Percentiles rank a stretch among this genome's conserved stretches.
phyloP scores from a whole-genome alignment of 2,888 invertebrate genomes.

The Lasioglossum leucozonium region DNA sequence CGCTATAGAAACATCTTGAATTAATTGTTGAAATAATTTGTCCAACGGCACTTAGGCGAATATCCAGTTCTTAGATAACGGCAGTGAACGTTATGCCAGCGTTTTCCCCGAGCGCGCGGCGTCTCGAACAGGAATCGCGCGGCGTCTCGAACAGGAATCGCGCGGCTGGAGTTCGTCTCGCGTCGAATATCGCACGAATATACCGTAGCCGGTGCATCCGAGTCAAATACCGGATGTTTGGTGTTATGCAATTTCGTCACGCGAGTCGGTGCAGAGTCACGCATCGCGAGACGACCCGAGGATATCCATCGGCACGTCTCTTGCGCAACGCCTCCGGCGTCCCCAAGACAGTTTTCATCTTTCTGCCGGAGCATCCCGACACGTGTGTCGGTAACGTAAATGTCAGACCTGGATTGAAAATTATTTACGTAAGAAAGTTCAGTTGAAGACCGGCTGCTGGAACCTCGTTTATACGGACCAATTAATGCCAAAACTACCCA shows the following conservation, averaged over 20 bases:
- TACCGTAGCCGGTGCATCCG: constrained; percentile 10
- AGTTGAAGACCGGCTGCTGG: neutral
- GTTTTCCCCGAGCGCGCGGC: neutral
- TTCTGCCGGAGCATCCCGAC: neutral
- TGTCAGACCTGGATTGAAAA: neutral
- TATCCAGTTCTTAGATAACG: neutral
- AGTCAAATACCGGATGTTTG: constrained; percentile 43
- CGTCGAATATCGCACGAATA: constrained; percentile 36
- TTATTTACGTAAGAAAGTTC: neutral
- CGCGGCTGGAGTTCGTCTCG: constrained; percentile 34
- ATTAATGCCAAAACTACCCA: no score
- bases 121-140: constrained; percentile 18
- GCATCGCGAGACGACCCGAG: constrained; percentile 43
- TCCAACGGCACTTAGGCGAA: neutral
- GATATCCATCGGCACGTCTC: constrained; percentile 42
- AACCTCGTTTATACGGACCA: neutral
- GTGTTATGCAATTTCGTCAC: constrained; percentile 55
- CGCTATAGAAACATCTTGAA: no score
- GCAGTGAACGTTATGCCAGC: neutral
- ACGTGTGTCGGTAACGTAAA: neutral
- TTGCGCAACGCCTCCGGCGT: constrained; percentile 23
- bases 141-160: constrained; percentile 22
- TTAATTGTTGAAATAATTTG: neutral
- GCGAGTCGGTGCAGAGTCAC: constrained; percentile 44
- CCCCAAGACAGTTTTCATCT: constrained; percentile 7